Evolutionary conservation across 2,888 invertebrate genomes (phyloP), one percentile per base, ranked within the genome.

Genomic region (Hypomecis atomaria): DNA sequence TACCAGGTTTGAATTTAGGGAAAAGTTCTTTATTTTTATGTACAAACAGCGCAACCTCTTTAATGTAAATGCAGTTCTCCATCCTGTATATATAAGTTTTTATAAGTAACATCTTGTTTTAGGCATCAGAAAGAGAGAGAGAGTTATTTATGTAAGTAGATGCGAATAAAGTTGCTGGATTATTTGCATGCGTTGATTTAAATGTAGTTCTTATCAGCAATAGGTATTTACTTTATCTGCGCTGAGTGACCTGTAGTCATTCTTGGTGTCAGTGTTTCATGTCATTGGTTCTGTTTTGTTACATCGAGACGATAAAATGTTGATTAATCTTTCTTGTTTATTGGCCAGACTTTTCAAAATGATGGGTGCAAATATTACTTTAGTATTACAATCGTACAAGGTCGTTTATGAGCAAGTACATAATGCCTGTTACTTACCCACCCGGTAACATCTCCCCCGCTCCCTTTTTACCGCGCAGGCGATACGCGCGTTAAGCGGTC

Each of bases 201-300:
- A 78, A 70, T 71, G 70, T 72, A 67, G 73, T 74, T 76, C 73
- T 84, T 85, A 85, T 85, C 83, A 69, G 71, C 73, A 65, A 72
- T 77, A 78, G 78, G 78, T 82, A 82, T 77, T 71, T 75, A 83
- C 77, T 77, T 85, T 86, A 86, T 86, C 85, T 80, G 71, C 71
- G 76, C 67, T 74, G 70, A 71, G 79, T 86, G 86, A 86, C 85
- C 86, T 75, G 81, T 78, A 82, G 79, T 80, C 81, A 79, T 80
- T 81, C 82, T 83, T 76, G 77, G 82, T 82, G 81, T 81, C 77
- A 76, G 74, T 82, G 77, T 79, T 83, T 78, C 76, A 75, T 83
- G 79, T 79, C 81, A 82, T 81, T 81, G 76, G 75, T 81, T 74
- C 74, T 75, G 73, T 79, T 76, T 78, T 78, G 73, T 77, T 77